Base-by-base conservation (phyloP, 2,888 invertebrate species). In the Galeopsomyia nigrocyanea region DNA sequence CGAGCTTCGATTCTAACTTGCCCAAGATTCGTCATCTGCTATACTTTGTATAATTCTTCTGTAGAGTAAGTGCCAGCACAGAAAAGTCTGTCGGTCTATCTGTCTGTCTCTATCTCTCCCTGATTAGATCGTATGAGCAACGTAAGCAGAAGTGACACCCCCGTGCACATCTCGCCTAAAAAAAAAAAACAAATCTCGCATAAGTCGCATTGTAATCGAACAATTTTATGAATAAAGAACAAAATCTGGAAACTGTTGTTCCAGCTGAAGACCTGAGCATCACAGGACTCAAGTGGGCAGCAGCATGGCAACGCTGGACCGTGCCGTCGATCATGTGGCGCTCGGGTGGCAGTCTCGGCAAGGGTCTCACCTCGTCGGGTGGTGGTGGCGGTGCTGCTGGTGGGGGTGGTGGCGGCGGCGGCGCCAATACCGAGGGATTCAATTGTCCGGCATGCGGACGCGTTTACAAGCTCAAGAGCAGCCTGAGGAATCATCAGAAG, bases 401-500 rank as follows among this genome's bases (percentile, higher is more conserved):
- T 46, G 77, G 79, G 5, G 80, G 80, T 47, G 77, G 78, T 14
- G 78, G 81, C 10, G 80, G 80, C 46, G 77, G 78, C 13, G 78
- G 81, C 10, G 78, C 82, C 53, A 85, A 83, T 49, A 82, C 84
- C 0, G 90, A 89, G 78, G 89, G 90, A 77, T 94, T 93, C 89
- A 90, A 91, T 73, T 94, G 94, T 87, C 91, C 93, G 68, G 93
- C 93, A 82, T 95, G 95, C 87, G 94, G 94, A 75, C 90, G 95
- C 78, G 91, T 93, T 77, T 95, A 95, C 88, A 95, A 95, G 87
- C 90, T 95, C 79, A 95, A 95, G 88, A 94, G 94, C 79, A 95
- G 95, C 75, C 79, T 86, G 71, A 77, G 86, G 17, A 86, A 86
- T 68, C 87, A 87, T 77, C 86, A 87, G 77, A 86, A 86, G 73